phyloP scores from a whole-genome alignment of 2,113 vertebrate species.

The Pelusios castaneus region DNA sequence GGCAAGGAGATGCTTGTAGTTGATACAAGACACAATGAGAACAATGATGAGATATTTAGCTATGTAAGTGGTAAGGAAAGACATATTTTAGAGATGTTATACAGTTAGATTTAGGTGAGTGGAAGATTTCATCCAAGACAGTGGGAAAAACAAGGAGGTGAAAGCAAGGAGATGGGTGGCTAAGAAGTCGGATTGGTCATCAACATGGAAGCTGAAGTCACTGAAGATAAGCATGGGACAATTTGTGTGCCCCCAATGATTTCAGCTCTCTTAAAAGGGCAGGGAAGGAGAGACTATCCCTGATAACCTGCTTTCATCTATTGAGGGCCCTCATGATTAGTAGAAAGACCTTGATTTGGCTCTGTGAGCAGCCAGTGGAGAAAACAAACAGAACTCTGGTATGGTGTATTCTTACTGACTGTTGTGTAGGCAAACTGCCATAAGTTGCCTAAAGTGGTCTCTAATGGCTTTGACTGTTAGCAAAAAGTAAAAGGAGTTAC shows the following conservation, averaged over 20 bases:
- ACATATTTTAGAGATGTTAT: background rate
- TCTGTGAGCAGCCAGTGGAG: background rate
- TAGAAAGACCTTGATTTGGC: background rate
- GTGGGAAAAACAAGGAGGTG: background rate
- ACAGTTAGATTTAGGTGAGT: background rate
- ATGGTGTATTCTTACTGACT: background rate
- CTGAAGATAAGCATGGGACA: background rate
- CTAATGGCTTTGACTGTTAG: background rate
- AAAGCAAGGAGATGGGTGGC: background rate
- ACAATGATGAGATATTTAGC: background rate
- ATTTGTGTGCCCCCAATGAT: background rate
- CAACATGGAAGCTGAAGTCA: background rate
- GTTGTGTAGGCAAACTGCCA: background rate
- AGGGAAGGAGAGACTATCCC: background rate
- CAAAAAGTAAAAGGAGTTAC: background rate
- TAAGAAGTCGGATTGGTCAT: background rate
- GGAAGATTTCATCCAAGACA: background rate
- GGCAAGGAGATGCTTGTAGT: background rate
- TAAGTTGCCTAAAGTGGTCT: background rate
- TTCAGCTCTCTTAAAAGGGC: background rate
- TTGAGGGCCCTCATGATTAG: background rate
- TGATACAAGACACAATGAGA: background rate
- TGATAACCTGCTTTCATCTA: background rate
- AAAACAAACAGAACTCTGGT: background rate
- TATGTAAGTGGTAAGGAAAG: background rate